A percentile compares a stretch with the other conserved stretches of the same genome.
phyloP scores from a whole-genome alignment of 2,797 vertebrate genomes.

The Somateria mollissima region DNA sequence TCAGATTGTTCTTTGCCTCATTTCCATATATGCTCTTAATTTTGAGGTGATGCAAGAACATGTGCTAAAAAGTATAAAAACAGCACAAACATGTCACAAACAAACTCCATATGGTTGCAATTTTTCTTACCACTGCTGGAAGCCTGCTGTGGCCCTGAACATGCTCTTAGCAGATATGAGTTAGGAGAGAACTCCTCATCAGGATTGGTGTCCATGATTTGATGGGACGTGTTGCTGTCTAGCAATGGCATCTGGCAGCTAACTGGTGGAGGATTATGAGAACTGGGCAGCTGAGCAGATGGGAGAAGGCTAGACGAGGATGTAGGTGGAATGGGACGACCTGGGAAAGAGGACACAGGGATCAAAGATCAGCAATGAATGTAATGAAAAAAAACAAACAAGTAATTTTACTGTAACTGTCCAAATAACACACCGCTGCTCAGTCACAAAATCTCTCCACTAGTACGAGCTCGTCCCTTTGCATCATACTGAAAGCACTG shows the following conservation, averaged over 20 bases:
- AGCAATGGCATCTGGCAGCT: constrained; percentile 99
- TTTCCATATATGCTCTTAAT: background rate
- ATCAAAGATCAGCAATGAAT: constrained; percentile 83
- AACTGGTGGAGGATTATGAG: constrained; percentile 91
- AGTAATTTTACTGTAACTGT: constrained; percentile 29
- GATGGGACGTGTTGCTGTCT: constrained; percentile 98
- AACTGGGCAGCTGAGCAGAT: constrained; percentile 92
- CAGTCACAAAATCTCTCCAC: background rate
- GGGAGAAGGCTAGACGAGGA: constrained; percentile 94
- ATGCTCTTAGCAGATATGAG: constrained; percentile 93
- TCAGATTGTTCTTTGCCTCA: background rate
- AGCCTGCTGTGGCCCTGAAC: constrained; percentile 86
- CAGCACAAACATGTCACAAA: constrained; percentile 57
- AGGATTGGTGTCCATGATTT: constrained; percentile 97
- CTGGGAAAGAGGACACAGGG: constrained; percentile 89
- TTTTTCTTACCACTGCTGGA: constrained; percentile 91
- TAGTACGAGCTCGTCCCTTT: background rate
- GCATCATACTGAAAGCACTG: background rate
- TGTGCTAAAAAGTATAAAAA: background rate
- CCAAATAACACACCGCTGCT: background rate
- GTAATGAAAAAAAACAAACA: constrained; percentile 68
- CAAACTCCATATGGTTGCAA: constrained; percentile 62
- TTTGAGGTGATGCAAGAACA: constrained; percentile 27
- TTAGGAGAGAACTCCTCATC: constrained; percentile 91
- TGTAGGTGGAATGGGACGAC: constrained; percentile 98